Percentiles rank a stretch among this genome's conserved stretches.
Evolutionary conservation across 2,888 invertebrate genomes (phyloP).

Genomic region (Ophonus ardosiacus): DNA sequence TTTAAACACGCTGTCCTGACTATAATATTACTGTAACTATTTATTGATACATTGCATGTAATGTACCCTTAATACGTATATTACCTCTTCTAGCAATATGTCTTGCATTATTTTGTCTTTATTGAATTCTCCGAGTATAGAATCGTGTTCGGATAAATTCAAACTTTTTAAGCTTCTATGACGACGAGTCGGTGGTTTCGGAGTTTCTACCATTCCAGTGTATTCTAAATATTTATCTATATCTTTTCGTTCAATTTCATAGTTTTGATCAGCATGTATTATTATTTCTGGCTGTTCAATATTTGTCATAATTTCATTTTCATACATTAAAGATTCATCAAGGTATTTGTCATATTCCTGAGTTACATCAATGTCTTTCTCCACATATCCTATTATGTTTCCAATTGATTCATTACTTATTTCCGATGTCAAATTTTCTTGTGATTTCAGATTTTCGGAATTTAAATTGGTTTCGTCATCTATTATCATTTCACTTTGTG

Average conservation of each 20-base stretch:
- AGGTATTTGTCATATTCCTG: slow-evolving; percentile 63
- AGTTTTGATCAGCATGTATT: slow-evolving; percentile 69
- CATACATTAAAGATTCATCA: slow-evolving; percentile 69
- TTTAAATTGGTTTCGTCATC: slow-evolving; percentile 53
- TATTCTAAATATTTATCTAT: slow-evolving; percentile 55
- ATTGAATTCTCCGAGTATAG: slow-evolving; percentile 69
- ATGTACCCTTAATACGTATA: slow-evolving; percentile 53
- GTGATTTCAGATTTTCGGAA: slow-evolving; percentile 46
- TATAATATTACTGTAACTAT: too few species aligned
- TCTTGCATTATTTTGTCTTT: slow-evolving; percentile 64
- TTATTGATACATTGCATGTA: too few species aligned
- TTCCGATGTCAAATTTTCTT: slow-evolving; percentile 41
- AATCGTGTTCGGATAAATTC: slow-evolving; percentile 73
- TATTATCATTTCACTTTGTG: slow-evolving; percentile 40
- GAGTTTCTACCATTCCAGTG: slow-evolving; percentile 67
- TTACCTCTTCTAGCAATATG: slow-evolving; percentile 68
- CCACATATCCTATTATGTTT: slow-evolving; percentile 58
- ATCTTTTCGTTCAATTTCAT: slow-evolving; percentile 47
- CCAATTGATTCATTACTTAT: slow-evolving; percentile 32
- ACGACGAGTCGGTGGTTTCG: slow-evolving; percentile 71
- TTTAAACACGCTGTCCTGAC: too few species aligned
- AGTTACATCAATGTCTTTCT: slow-evolving; percentile 46
- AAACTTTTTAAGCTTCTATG: slow-evolving; percentile 74
- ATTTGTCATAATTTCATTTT: slow-evolving; percentile 76
- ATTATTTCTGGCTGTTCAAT: slow-evolving; percentile 78